Base-by-base conservation (phyloP, 2,113 vertebrate species). In the Ammodytes marinus region DNA sequence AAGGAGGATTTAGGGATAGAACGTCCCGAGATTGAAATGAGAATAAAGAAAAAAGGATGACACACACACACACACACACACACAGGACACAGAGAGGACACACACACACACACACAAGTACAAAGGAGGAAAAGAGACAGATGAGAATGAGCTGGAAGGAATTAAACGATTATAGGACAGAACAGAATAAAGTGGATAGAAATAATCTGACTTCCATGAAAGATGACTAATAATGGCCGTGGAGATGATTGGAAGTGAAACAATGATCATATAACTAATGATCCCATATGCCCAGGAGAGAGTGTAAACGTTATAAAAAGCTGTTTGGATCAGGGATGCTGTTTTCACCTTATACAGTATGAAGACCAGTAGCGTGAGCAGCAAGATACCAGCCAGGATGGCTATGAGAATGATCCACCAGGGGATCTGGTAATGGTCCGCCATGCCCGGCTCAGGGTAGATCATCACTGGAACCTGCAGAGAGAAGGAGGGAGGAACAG, bases 361-460 rank as follows among this genome's bases (percentile, higher is more conserved):
- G 79, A 93, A 94, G 70, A 98, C 95, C 4, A 98, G 86, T 39
- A 98, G 90, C 0, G 96, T 95, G 43, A 98, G 88, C 19, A 98
- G 93, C 17, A 97, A 87, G 74, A 97, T 87, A 19, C 98, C 98
- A 0, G 96, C 96, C 83, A 98, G 91, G 1, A 96, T 77, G 0
- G 98, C 96, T 54, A 98, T 95, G 42, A 97, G 94, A 82, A 99
- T 96, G 82, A 98, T 96, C 97, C 97, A 98, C 97, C 97, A 98
- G 5, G 97, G 97, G 59, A 98, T 94, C 3, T 83, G 93, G 45
- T 94, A 95, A 12, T 95, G 94, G 65, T 95, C 94, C n/a, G 91
- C 91, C 0, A 94, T 93, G 11, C 91, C 86, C 0, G 95, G 95
- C 85, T 98, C 97, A 60, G 97, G 95, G 86, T 98, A 98, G 27